These are phyloP conservation scores for Thalassoma bifasciatum DNA, from an alignment of 2,113 vertebrate species.

Conservation along the genomic window DNA sequence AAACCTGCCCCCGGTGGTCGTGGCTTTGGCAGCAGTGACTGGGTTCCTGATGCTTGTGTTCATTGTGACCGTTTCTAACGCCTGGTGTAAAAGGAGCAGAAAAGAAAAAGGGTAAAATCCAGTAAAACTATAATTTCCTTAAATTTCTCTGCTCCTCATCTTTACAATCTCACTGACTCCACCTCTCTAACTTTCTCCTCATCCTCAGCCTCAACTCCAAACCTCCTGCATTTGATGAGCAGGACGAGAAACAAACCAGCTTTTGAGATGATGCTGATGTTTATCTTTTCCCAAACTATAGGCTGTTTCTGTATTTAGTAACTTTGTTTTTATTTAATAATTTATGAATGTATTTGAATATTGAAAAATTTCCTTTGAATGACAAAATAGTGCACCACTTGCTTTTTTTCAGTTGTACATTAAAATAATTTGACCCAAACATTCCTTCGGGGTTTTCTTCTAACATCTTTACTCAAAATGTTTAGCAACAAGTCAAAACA, in stretches of 20 bases:
- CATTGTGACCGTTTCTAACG: constrained; percentile 16
- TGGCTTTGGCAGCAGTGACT: constrained; percentile 47
- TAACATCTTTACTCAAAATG: background rate
- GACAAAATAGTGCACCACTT: background rate
- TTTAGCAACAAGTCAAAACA: too few species aligned
- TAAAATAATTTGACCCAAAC: background rate
- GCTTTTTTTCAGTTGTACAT: background rate
- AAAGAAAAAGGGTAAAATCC: constrained; percentile 5
- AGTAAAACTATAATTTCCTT: background rate
- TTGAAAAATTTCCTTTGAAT: background rate
- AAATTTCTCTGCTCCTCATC: background rate
- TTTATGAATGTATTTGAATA: background rate
- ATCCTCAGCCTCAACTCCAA: background rate
- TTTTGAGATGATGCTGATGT: background rate
- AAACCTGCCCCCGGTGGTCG: background rate
- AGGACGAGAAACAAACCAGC: background rate
- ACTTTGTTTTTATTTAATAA: background rate
- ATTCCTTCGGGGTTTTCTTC: background rate
- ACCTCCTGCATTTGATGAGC: background rate
- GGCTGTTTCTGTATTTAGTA: background rate
- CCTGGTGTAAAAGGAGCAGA: constrained; percentile 21
- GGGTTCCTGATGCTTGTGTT: constrained; percentile 62
- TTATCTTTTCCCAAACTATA: background rate
- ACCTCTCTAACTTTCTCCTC: background rate
- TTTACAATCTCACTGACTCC: background rate